phyloP scores from a whole-genome alignment of 2,888 invertebrate species.

The Stomorhina lunata region DNA sequence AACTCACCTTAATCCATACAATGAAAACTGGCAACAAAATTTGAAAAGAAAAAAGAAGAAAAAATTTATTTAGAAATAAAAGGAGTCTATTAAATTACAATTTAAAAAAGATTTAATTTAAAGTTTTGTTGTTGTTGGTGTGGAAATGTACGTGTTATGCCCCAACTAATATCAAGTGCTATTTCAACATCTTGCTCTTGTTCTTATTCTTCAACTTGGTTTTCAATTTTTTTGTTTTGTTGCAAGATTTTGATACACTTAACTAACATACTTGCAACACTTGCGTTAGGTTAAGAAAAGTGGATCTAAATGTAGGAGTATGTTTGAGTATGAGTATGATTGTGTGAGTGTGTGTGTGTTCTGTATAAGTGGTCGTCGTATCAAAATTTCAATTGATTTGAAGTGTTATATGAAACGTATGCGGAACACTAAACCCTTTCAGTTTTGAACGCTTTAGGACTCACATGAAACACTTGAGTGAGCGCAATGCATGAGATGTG shows the following conservation, averaged over 20 bases:
- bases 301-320: not conserved
- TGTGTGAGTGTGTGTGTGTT: slow-evolving; percentile 4
- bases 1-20: slow-evolving; percentile 40
- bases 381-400: slow-evolving; percentile 67
- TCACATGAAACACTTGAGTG: slow-evolving; percentile 65
- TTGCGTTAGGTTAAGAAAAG: slow-evolving; percentile 57
- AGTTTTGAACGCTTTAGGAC: slow-evolving; percentile 66
- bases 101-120: slow-evolving; percentile 42
- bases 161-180: slow-evolving; percentile 55
- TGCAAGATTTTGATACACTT: slow-evolving; percentile 64
- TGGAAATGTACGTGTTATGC: slow-evolving; percentile 3
- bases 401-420: slow-evolving; percentile 65
- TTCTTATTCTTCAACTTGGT: slow-evolving; percentile 7
- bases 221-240: slow-evolving; percentile 15
- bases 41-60: slow-evolving; percentile 29
- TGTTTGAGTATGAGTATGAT: not conserved
- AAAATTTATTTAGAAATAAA: not conserved
- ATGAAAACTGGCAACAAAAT: not conserved
- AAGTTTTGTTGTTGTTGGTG: slow-evolving; percentile 14
- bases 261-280: slow-evolving; percentile 65
- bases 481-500: slow-evolving; percentile 59
- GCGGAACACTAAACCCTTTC: slow-evolving; percentile 66
- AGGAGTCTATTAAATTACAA: slow-evolving; percentile 36
- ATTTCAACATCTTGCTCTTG: slow-evolving; percentile 15
- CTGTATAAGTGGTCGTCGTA: slow-evolving; percentile 61